A percentile compares a stretch with the other conserved stretches of the same genome.
These are phyloP conservation scores for Drepanosiphum platanoidis DNA, from an alignment of 2,888 invertebrate genomes.

Conservation along the genomic window DNA sequence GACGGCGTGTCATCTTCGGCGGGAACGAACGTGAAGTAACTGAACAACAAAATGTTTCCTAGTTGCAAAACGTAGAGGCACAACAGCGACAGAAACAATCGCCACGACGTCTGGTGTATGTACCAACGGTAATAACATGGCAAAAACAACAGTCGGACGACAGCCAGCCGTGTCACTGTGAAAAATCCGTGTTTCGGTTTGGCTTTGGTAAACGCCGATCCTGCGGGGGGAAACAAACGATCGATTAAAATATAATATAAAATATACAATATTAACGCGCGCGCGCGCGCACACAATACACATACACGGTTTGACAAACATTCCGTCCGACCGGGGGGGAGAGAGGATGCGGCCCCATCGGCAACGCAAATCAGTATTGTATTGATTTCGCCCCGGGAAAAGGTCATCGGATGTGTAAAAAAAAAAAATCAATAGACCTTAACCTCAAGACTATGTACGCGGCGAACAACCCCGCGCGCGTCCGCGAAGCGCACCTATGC, in stretches of 20 bases:
- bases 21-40: constrained; percentile 55
- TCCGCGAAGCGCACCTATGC: too few relatives aligned
- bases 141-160: constrained; percentile 82
- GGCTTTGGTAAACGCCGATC: constrained; percentile 94
- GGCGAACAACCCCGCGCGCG: too few relatives aligned
- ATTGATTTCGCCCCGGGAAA: constrained; percentile 45
- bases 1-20: constrained; percentile 40
- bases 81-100: constrained; percentile 79
- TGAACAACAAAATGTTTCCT: constrained; percentile 70
- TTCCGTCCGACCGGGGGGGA: neutral
- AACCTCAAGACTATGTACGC: constrained; percentile 32
- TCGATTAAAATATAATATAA: neutral
- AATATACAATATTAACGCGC: neutral
- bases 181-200: constrained; percentile 92
- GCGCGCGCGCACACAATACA: neutral
- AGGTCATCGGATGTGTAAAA: constrained; percentile 47
- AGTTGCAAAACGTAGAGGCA: constrained; percentile 82
- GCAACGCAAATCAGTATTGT: neutral
- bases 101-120: constrained; percentile 85
- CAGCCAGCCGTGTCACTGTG: constrained; percentile 84
- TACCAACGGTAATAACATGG: constrained; percentile 91
- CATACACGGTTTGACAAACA: neutral
- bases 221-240: constrained; percentile 69
- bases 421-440: constrained; percentile 58
- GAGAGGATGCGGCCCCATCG: too few relatives aligned